Base-by-base conservation (phyloP, 2,113 vertebrate genomes). In the Microtus oregoni region DNA sequence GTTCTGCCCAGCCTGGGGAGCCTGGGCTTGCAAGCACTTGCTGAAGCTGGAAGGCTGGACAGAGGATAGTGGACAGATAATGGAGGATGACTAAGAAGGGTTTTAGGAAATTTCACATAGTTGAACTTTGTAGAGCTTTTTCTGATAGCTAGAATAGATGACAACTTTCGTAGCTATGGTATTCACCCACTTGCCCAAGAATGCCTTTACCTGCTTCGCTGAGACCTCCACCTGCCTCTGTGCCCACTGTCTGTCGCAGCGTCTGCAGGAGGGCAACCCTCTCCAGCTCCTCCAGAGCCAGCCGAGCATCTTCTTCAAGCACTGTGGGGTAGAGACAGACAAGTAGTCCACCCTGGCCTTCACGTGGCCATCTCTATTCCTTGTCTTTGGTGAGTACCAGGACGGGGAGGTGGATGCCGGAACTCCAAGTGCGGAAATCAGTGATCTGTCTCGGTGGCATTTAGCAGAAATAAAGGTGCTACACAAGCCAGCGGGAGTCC, bases 181-280 rank as follows among this genome's bases (percentile, higher is more conserved):
- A n/a, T 32, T 28, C 50, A 61, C 14, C 41, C 52, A 0, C 28
- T 1, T 19, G 30, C 55, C 7, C 1, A 8, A 14, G 50, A 5
- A 1, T 3, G 14, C 22, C 8, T 20, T 89, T 96, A 98, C 99
- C 98, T 98, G 98, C 78, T 50, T 97, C 97, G 67, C 58, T n/a
- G 7, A 78, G 91, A 24, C 38, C 88, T 0, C 94, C 83, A 0
- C 90, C 97, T 1, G 35, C 1, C 75, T 92, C 72, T 0, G 95
- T 90, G 0, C 78, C 89, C 35, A 97, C 24, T n/a, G 93, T 68
- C 76, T 94, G 94, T 19, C 68, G 96, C 79, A 98, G 93, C 7
- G 89, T 8, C 90, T 96, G 98, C 30, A 98, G 86, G 61, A 98
- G 92, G 38, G 97, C 78, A 0, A 35, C 7, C 61, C 97, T 91